Percentiles rank a stretch among this genome's conserved stretches.
Evolutionary conservation across 2,113 vertebrate genomes (phyloP).

Genomic region (Madoqua kirkii): DNA sequence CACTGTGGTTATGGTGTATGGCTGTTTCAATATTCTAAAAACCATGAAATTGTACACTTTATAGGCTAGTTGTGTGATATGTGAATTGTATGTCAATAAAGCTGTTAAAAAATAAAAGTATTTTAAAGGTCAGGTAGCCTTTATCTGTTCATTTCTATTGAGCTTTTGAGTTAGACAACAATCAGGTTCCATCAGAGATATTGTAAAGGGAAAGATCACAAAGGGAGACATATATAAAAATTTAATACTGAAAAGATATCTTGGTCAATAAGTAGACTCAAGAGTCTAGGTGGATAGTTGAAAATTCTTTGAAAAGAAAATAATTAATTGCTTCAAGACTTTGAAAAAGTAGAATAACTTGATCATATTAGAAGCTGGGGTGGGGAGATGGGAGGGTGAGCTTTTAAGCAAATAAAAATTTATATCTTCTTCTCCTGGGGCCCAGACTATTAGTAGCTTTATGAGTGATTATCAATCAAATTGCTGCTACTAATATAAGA

Average conservation of each 20-base stretch:
- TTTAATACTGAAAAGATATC: conserved; percentile 14
- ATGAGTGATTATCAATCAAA: background rate
- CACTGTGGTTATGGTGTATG: background rate
- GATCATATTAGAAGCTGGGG: background rate
- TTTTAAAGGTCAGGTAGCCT: background rate
- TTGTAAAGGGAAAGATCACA: conserved; percentile 30
- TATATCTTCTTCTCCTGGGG: background rate
- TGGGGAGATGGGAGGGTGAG: fast-evolving
- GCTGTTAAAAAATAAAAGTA: conserved; percentile 1
- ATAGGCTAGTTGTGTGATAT: background rate
- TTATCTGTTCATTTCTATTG: background rate
- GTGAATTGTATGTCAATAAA: background rate
- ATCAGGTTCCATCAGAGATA: background rate
- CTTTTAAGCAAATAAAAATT: background rate
- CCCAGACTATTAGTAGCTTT: background rate
- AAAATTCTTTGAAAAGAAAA: conserved; percentile 37
- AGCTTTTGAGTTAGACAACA: background rate
- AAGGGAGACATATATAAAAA: conserved; percentile 27
- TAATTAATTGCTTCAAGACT: background rate
- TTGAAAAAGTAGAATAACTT: background rate
- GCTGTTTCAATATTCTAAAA: background rate
- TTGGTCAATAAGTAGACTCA: conserved; percentile 40
- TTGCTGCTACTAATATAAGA: background rate
- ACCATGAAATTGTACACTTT: background rate
- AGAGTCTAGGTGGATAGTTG: background rate